Evolutionary conservation across 1,140 invertebrate species (phyloP), one percentile per base, ranked within the genome.

Genomic region (Drosophila kepulauana): DNA sequence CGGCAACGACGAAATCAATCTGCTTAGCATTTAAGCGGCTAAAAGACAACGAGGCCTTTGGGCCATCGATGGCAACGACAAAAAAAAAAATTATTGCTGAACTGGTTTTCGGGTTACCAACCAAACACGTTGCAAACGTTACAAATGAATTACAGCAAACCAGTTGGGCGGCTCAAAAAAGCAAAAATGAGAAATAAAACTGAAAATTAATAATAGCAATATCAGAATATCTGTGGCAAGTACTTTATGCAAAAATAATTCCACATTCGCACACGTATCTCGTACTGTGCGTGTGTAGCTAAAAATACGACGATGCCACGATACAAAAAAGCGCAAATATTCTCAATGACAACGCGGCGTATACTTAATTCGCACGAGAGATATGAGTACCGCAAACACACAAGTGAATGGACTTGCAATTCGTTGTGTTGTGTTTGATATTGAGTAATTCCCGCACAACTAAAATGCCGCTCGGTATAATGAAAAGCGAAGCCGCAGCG

Each of bases 331-430:
- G 8, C 33, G 33, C 35, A 38, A 25, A 16, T 13, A 33, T 66
- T 80, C 84, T 77, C 84, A 88, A 78, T 87, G 84, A 87, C 84
- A 87, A 84, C 84, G 85, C 80, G 84, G 80, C 84, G 84, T 87
- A 87, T 87, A 70, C 80, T 82, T 79, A 68, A 88, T 84, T 7
- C n/a, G 41, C 41, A 35, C 20, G 20, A 35, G 5, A 10, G 35
- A 35, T 35, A 35, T 35, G 35, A 35, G 35, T 7, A 35, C 8
- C 6, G 35, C 35, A 7, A 10, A 51, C 28, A 46, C 62, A 33
- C 67, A 80, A 84, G 81, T 85, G 81, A 84, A 84, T 84, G 81
- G 81, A 61, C 66, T 54, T 20, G 57, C 52, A 54, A 54, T 10
- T 13, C 33, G 33, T 1, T 33, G 6, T 5, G 35, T 25, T 25